Base-by-base conservation (phyloP, 1,140 invertebrate species). In the Rhagoletis zephyria region DNA sequence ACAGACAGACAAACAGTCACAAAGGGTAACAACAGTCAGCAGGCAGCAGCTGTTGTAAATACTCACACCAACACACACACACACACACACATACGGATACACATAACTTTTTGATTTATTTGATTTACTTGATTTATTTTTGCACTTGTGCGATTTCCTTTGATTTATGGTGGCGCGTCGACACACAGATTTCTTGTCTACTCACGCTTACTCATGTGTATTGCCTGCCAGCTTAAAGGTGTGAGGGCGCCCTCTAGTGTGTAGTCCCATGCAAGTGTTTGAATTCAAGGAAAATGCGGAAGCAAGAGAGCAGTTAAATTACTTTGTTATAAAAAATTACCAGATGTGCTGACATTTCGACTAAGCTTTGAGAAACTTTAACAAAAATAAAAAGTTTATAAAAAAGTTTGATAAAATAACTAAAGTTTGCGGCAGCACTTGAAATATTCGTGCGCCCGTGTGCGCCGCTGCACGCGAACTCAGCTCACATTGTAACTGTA, bases 71-170 rank as follows among this genome's bases (percentile, higher is more conserved):
- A 74, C 42, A 74, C 70, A 48, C 12, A 45, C 67, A 74, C 12
- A 74, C 30, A 60, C 12, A 60, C 59, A 60, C 59, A 60, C 70
- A 48, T 4, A 45, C 67, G 45, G 4, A 74, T 63, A 14, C 61
- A 63, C 16, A n/a, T 63, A 45, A 77, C 3, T 19, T 81, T 81
- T 81, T 81, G 74, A 81, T 81, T 81, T 81, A 81, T 81, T 59
- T 81, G 74, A 81, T 30, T 81, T 56, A 30, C 74, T 81, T 81
- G 74, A 81, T 81, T 81, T 59, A 81, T 81, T 81, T 81, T 59
- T 81, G 74, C 74, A 81, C 74, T 81, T 81, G 74, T 81, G 74
- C 74, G 74, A 81, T 81, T 81, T 81, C 74, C 16, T 81, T 81
- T 81, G 74, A 81, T 81, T 81, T 81, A 81, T 81, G 74, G n/a